Evolutionary conservation across 1,140 invertebrate genomes (phyloP), one percentile per base, ranked within the genome.

Genomic region (Trachelipus rathkii): DNA sequence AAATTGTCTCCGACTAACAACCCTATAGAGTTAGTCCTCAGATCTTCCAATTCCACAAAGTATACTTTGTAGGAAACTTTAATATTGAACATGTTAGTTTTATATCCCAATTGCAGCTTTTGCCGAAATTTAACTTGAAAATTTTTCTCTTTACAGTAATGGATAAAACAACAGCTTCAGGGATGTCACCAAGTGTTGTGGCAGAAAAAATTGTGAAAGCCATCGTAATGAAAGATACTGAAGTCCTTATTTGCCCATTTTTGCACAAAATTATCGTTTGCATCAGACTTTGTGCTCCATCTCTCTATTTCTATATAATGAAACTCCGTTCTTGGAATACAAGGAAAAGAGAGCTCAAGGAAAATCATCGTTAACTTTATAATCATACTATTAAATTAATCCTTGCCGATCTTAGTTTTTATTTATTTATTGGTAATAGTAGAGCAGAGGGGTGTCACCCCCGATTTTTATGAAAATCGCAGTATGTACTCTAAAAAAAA

Each of bases 151-250:
- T 86, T 87, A 71, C 81, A 92, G 90, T 89, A 73, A 92, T 93
- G 90, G 95, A 97, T 86, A 85, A 88, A 82, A 89, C 89, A n/a
- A 95, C 92, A 44, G 89, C 89, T 78, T 84, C 85, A 75, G 95
- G 95, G 0, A 93, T 92, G 85, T 84, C 86, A 44, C 87, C 94
- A 7, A 85, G 90, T 77, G 89, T 90, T 83, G 89, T 93, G 46
- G 94, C 95, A 0, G 81, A 89, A 45, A 84, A 88, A 82, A 89
- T 94, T 79, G 81, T 95, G 11, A 85, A 88, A 81, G 90, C 90
- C 70, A 86, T 96, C 44, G 84, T 91, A 0, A 85, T 86, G 21
- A 86, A 90, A 60, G 86, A 91, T 67, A 89, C 91, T 43, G 94
- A 96, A 84, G 79, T 95, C 0, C 84, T 91, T 43, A 85, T 96